Conservation (phyloP, 2,888 invertebrate genomes). For the Plagodis dolabraria region DNA sequence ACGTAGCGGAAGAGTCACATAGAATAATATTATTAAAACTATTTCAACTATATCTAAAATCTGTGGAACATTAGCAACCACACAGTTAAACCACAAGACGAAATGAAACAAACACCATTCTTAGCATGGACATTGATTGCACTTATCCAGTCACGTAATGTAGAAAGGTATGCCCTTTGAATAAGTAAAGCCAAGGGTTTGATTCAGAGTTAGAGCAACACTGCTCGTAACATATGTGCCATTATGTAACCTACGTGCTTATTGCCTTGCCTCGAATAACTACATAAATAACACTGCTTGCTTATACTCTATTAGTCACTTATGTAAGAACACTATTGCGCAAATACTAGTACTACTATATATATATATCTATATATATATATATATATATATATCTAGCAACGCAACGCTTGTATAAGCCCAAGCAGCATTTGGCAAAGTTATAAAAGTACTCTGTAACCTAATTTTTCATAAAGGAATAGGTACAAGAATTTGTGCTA, state of each 20-base stretch:
- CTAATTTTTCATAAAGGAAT: not conserved
- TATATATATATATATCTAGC: not conserved
- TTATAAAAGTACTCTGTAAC: not conserved
- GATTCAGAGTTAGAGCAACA: constrained; percentile 26
- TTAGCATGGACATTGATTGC: constrained; percentile 15
- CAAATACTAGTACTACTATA: not conserved
- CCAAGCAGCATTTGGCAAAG: not conserved
- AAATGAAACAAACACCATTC: not conserved
- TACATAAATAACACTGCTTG: constrained; percentile 24
- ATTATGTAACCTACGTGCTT: constrained; percentile 40
- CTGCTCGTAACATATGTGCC: constrained; percentile 33
- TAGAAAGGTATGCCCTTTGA: constrained; percentile 29
- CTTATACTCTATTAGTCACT: constrained; percentile 32
- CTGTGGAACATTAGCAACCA: too few relatives aligned
- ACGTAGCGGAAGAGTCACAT: too few relatives aligned
- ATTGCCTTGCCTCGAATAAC: constrained; percentile 34
- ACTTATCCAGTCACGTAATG: constrained; percentile 16
- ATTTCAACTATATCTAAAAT: too few relatives aligned
- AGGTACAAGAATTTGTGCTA: too few relatives aligned
- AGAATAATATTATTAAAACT: too few relatives aligned
- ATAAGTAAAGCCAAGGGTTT: constrained; percentile 43
- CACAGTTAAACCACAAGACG: not conserved
- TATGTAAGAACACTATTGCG: constrained; percentile 12
- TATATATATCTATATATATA: too few relatives aligned
- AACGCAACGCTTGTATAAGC: not conserved